phyloP scores from a whole-genome alignment of 2,113 vertebrate species.

The Tetraodon nigroviridis region DNA sequence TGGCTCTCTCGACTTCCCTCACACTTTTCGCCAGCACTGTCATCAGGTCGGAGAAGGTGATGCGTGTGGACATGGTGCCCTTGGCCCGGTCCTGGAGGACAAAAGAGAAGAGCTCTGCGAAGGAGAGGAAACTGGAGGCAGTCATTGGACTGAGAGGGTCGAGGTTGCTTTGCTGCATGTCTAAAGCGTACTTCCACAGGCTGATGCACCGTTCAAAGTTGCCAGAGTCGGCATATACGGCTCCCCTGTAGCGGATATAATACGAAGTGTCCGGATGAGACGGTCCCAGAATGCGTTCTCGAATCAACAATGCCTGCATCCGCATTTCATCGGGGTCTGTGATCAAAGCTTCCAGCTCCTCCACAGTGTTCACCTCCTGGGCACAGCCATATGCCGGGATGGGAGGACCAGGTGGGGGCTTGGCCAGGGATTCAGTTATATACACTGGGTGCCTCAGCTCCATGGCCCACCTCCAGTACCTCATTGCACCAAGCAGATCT shows the following conservation, averaged over 20 bases:
- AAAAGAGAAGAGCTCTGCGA: slow-evolving; percentile 93
- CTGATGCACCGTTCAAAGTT: slow-evolving; percentile 93
- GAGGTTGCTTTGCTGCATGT: slow-evolving; percentile 93
- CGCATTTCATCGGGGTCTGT: slow-evolving; percentile 94
- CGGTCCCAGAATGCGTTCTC: slow-evolving; percentile 91
- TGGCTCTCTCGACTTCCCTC: slow-evolving; percentile 88
- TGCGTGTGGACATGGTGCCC: slow-evolving; percentile 80
- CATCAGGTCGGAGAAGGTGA: slow-evolving; percentile 91
- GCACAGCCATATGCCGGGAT: slow-evolving; percentile 87
- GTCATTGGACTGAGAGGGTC: slow-evolving; percentile 97
- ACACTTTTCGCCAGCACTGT: slow-evolving; percentile 89
- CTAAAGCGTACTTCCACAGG: slow-evolving; percentile 92
- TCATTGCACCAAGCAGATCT: slow-evolving; percentile 86
- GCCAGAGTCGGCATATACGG: slow-evolving; percentile 90
- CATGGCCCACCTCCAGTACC: slow-evolving; percentile 90
- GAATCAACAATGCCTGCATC: slow-evolving; percentile 88
- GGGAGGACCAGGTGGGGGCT: slow-evolving; percentile 80
- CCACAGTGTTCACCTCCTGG: slow-evolving; percentile 78
- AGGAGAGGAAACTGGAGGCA: slow-evolving; percentile 92
- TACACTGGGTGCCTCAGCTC: slow-evolving; percentile 81
- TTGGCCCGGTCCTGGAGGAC: slow-evolving; percentile 92
- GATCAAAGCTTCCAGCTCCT: slow-evolving; percentile 89
- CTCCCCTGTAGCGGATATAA: slow-evolving; percentile 92
- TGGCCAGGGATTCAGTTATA: slow-evolving; percentile 71
- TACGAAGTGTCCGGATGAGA: slow-evolving; percentile 94